phyloP scores from a whole-genome alignment of 2,797 vertebrate species.

The Cyclopterus lumpus region DNA sequence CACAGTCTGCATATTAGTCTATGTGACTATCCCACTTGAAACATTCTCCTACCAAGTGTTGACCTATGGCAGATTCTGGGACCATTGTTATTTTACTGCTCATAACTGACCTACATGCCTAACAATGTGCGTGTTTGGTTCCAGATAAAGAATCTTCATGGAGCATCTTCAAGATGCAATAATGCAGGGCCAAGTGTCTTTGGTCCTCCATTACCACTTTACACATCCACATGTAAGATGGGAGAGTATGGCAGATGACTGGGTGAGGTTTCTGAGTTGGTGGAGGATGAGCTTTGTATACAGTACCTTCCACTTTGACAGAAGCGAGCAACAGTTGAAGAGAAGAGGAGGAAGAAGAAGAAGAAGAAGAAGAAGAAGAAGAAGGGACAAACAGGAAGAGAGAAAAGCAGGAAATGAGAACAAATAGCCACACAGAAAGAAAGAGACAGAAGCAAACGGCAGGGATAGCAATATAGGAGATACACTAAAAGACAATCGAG shows the following conservation, averaged over 20 bases:
- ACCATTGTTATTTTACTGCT: background rate
- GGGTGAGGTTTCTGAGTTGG: conserved; percentile 24
- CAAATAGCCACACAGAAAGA: conserved; percentile 38
- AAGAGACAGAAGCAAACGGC: conserved; percentile 21
- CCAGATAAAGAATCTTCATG: background rate
- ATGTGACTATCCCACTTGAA: background rate
- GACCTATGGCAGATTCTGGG: background rate
- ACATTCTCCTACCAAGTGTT: background rate
- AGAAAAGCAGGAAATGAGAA: conserved; percentile 62
- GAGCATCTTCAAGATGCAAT: background rate
- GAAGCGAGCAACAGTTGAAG: conserved; percentile 65
- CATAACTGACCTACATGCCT: background rate
- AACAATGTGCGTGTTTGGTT: background rate
- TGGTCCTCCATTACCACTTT: background rate
- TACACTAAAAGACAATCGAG: background rate
- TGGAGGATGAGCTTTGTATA: conserved; percentile 52
- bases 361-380: too few species aligned
- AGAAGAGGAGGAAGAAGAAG: too few species aligned
- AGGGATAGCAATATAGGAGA: conserved; percentile 9
- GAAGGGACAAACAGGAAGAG: conserved; percentile 48
- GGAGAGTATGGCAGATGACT: conserved; percentile 14
- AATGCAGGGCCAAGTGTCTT: background rate
- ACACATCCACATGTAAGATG: conserved; percentile 25
- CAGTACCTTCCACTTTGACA: conserved; percentile 83
- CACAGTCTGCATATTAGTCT: too few species aligned